Base-by-base conservation (phyloP, 2,888 invertebrate species). In the Metellina segmentata region DNA sequence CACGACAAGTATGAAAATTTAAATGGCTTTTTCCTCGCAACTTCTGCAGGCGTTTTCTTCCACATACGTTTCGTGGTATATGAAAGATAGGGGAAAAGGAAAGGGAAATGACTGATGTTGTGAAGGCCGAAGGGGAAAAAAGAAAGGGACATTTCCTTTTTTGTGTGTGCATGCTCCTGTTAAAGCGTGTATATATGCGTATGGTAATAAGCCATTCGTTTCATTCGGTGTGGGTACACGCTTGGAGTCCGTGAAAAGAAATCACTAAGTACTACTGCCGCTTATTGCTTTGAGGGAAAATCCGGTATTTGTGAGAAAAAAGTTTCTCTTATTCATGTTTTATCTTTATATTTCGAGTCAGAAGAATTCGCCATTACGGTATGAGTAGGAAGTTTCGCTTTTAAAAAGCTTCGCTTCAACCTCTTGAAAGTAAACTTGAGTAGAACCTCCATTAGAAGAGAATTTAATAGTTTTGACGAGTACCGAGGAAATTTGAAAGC, bases 1-100 rank as follows among this genome's bases (percentile, higher is more conserved):
- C 81, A 6, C 34, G 19, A 71, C 87, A 81, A 79, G 79, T 87
- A 87, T 87, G 79, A 87, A 87, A 87, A 87, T 87, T 87, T 87
- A 87, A 87, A 87, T 87, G 87, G 81, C 79, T 79, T 16, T 70
- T 86, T 86, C 51, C 74, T 19, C 20, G 85, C 34, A 51, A 85
- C 75, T 85, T 61, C 61, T 61, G 6, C 61, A 11, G 61, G 61
- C 61, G 61, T 61, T 61, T 61, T 61, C 61, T 2, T 16, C 61
- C 34, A 34, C 34, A 34, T 34, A 34, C 34, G 34, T 34, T 34
- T 34, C 34, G 34, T 34, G 1, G 9, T 9, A 7, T 61, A 8
- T 9, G 61, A 11, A 16, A 34, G 34, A 34, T 34, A 34, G 34
- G 61, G 7, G 61, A 16, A 61, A 13, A 61, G 61, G 61, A 61